Evolutionary conservation across 2,888 invertebrate species (phyloP).

Genomic region (Lymantria dispar): DNA sequence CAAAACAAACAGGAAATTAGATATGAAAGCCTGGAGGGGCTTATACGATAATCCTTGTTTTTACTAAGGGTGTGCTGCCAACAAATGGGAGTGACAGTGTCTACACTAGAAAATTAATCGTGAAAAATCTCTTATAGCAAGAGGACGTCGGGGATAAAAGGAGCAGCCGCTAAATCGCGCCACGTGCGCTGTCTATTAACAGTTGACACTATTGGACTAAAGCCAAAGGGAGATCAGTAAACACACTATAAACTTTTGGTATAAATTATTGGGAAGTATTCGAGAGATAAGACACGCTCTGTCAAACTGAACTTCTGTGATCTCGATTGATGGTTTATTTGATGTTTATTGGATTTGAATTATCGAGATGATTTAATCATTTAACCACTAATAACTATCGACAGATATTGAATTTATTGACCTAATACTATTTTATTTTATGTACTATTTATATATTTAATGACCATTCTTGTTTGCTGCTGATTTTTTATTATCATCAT

Average conservation of each 20-base stretch:
- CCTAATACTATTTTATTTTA: too few species aligned
- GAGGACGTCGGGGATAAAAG: conserved; percentile 47
- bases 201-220: conserved; percentile 71
- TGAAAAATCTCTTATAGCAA: conserved; percentile 71
- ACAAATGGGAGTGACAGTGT: conserved; percentile 77
- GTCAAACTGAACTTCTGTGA: conserved; percentile 15
- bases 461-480: too few species aligned
- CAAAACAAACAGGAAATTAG: conserved; percentile 69
- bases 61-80: conserved; percentile 72
- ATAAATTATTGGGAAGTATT: conserved; percentile 35
- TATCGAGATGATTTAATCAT: neutral
- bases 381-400: neutral
- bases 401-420: neutral
- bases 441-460: too few species aligned
- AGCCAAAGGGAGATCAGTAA: conserved; percentile 56
- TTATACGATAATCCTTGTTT: conserved; percentile 75
- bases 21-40: conserved; percentile 62
- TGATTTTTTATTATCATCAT: too few species aligned
- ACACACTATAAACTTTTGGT: conserved; percentile 36
- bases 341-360: too few species aligned
- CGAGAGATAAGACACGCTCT: conserved; percentile 29
- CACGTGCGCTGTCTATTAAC: conserved; percentile 77
- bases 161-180: conserved; percentile 64
- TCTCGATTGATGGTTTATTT: neutral
- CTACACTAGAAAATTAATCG: conserved; percentile 75